Conservation (phyloP, 2,113 vertebrate genomes). For the Bos indicus region DNA sequence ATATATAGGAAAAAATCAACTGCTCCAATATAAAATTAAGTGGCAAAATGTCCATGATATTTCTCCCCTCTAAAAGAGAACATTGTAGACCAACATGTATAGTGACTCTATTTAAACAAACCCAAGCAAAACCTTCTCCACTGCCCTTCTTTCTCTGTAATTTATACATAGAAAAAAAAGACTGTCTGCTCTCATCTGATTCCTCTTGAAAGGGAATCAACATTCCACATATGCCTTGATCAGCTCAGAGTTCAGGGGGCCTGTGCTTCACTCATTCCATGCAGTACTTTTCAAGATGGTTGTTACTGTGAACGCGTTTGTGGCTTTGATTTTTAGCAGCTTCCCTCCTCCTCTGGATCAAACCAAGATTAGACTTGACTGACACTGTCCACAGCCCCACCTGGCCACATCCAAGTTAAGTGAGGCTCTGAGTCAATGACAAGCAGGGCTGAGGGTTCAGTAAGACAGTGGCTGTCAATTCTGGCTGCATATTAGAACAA, state of each 20-base stretch:
- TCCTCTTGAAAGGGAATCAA: not conserved
- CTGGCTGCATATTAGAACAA: not conserved
- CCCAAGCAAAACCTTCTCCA: not conserved
- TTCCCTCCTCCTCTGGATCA: not conserved
- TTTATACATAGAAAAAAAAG: not conserved
- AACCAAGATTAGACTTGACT: not conserved
- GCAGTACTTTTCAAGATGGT: not conserved
- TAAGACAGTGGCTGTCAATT: not conserved
- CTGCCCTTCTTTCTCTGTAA: not conserved
- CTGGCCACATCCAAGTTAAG: not conserved
- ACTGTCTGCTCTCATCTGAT: not conserved
- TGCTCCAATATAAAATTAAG: no score
- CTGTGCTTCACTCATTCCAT: not conserved
- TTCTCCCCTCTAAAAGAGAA: not conserved
- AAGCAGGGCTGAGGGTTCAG: not conserved
- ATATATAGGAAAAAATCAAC: not conserved
- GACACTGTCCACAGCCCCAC: not conserved
- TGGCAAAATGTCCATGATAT: not conserved
- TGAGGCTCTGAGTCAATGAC: not conserved
- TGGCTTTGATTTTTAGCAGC: not conserved
- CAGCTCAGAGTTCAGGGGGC: not conserved
- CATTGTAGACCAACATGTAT: not conserved
- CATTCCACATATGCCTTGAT: not conserved
- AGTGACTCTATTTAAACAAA: not conserved
- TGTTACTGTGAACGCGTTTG: accelerated